phyloP scores from a whole-genome alignment of 2,113 vertebrate species.

The Vulpes ferrilata region DNA sequence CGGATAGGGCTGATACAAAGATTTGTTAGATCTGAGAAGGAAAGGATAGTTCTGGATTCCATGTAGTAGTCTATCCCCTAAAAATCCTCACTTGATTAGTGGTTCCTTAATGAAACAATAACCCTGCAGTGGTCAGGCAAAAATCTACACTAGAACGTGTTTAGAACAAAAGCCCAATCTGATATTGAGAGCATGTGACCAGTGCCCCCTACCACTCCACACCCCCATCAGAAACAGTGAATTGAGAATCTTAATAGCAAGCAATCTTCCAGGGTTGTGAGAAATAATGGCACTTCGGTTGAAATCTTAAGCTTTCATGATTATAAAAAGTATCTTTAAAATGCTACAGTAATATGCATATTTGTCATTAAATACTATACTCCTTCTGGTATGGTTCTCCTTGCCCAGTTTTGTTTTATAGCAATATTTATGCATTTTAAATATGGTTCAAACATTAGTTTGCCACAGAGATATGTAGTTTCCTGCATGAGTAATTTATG shows the following conservation, averaged over 20 bases:
- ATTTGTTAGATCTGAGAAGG: constrained; percentile 25
- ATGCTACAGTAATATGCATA: background rate
- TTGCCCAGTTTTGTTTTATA: constrained; percentile 39
- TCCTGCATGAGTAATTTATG: background rate
- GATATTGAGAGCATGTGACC: background rate
- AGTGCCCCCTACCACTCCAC: rapidly evolving
- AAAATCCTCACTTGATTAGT: background rate
- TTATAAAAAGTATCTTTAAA: constrained; percentile 47
- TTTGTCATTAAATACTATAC: background rate
- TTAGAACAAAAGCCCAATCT: background rate
- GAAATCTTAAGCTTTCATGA: constrained; percentile 10
- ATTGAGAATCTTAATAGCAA: background rate
- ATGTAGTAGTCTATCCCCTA: background rate
- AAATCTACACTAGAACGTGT: background rate
- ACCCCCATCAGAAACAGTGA: background rate
- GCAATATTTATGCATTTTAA: constrained; percentile 31
- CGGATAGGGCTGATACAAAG: constrained; percentile 6
- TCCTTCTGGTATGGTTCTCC: constrained; percentile 38
- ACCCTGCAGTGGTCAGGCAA: background rate
- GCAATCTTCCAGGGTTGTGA: background rate
- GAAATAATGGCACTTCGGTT: background rate
- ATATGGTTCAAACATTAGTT: constrained; percentile 3
- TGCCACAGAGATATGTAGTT: background rate
- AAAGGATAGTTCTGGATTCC: background rate
- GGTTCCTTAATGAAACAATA: background rate